Conservation (phyloP, 2,888 invertebrate species). For the Nomada goodeniana region DNA sequence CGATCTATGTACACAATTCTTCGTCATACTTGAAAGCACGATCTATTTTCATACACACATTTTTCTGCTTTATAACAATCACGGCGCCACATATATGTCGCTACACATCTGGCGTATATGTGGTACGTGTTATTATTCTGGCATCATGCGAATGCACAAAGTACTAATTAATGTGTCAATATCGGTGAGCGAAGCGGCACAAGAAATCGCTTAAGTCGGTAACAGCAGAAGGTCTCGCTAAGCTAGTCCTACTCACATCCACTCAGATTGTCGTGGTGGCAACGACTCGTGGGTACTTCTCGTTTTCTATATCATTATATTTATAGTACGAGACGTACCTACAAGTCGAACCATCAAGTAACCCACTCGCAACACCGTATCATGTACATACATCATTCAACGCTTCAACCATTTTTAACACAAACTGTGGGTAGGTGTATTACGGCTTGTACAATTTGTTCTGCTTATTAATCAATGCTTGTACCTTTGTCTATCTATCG, state of each 20-base stretch:
- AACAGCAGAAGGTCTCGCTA: background rate
- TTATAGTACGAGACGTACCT: constrained; percentile 73
- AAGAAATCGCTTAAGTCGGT: background rate
- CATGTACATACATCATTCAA: background rate
- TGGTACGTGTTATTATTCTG: constrained; percentile 20
- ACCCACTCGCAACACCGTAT: constrained; percentile 14
- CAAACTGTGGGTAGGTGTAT: background rate
- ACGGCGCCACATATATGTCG: background rate
- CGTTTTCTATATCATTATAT: constrained; percentile 61
- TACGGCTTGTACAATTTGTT: background rate
- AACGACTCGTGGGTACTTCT: constrained; percentile 55
- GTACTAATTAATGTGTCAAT: constrained; percentile 37
- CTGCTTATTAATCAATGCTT: background rate
- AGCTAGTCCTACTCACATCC: constrained; percentile 11
- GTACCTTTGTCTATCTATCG: background rate
- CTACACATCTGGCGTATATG: background rate
- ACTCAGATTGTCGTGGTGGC: constrained; percentile 17
- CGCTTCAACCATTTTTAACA: constrained; percentile 14
- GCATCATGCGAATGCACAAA: background rate
- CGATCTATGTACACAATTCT: background rate
- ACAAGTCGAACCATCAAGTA: constrained; percentile 50
- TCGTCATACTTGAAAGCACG: background rate
- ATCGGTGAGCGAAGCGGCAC: background rate
- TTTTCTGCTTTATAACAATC: background rate
- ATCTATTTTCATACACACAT: background rate